Evolutionary conservation across 1,140 invertebrate species (phyloP).

Genomic region (Drosophila sp.): DNA sequence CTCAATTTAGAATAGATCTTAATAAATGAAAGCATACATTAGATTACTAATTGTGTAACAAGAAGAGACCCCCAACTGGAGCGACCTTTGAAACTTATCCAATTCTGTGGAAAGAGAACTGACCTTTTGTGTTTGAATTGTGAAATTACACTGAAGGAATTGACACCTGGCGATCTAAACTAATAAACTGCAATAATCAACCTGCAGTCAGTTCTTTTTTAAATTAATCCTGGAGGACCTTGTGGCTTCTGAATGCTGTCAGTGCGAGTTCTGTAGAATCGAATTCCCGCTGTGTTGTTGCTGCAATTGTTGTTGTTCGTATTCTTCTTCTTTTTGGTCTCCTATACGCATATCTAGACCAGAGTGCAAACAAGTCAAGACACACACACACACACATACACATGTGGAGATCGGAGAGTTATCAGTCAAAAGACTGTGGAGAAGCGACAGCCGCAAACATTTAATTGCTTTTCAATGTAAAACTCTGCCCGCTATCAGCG

Average conservation of each 20-base stretch:
- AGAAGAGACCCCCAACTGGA: no score
- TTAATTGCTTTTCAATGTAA: conserved; percentile 76
- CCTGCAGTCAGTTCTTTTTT: background rate
- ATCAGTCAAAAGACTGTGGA: conserved; percentile 51
- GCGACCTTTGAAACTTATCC: background rate
- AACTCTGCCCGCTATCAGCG: conserved; percentile 43
- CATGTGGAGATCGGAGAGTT: conserved; percentile 21
- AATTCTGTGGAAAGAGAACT: no score
- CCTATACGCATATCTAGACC: conserved; percentile 49
- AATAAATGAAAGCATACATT: no score
- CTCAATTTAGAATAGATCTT: no score
- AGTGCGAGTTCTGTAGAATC: background rate
- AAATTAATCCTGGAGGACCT: conserved; percentile 2
- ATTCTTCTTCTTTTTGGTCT: background rate
- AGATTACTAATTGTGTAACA: no score
- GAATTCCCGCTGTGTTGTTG: background rate
- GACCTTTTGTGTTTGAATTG: background rate
- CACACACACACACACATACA: conserved; percentile 26
- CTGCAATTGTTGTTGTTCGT: background rate
- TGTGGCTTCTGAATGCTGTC: background rate
- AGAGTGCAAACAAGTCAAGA: conserved; percentile 44
- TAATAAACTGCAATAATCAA: conserved; percentile 1
- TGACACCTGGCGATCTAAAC: background rate
- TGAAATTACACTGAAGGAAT: background rate
- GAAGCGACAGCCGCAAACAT: conserved; percentile 53